phyloP scores from a whole-genome alignment of 1,140 invertebrate genomes.

The Temnothorax nylanderi region DNA sequence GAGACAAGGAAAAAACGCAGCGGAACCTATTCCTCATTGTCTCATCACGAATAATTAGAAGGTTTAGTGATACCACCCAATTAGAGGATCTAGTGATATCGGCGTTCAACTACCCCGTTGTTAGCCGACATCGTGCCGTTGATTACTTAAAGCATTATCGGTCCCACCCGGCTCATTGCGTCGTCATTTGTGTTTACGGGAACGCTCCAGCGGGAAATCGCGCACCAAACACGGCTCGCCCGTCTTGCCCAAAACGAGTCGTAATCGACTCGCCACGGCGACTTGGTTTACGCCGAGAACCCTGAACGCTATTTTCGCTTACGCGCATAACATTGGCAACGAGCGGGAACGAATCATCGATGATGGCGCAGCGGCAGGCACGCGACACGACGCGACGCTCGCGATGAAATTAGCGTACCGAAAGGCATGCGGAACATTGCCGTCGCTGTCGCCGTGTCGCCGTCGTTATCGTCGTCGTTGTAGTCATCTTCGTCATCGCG shows the following conservation, averaged over 20 bases:
- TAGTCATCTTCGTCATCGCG: conserved; percentile 28
- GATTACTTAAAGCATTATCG: conserved; percentile 58
- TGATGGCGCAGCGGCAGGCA: conserved; percentile 57
- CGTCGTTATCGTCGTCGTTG: background rate
- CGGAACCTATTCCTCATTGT: background rate
- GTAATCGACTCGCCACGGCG: conserved; percentile 22
- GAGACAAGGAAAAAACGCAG: background rate
- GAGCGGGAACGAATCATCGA: conserved; percentile 63
- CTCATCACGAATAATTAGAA: conserved; percentile 39
- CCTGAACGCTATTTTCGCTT: conserved; percentile 63
- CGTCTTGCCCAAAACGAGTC: conserved; percentile 22
- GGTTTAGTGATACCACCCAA: background rate
- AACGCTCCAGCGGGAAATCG: conserved; percentile 3
- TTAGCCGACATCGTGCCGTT: background rate
- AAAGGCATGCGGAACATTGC: conserved; percentile 50
- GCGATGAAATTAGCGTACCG: conserved; percentile 74
- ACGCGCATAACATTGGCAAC: conserved; percentile 73
- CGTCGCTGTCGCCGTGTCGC: conserved; percentile 47
- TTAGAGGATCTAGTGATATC: conserved; percentile 26
- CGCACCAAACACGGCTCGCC: background rate
- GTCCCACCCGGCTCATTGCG: conserved; percentile 42
- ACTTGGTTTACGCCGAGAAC: conserved; percentile 63
- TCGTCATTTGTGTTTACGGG: conserved; percentile 1
- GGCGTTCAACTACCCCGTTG: conserved; percentile 14
- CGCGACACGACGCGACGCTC: background rate